Conservation (phyloP, 2,888 invertebrate species). For the Lypha dubia region DNA sequence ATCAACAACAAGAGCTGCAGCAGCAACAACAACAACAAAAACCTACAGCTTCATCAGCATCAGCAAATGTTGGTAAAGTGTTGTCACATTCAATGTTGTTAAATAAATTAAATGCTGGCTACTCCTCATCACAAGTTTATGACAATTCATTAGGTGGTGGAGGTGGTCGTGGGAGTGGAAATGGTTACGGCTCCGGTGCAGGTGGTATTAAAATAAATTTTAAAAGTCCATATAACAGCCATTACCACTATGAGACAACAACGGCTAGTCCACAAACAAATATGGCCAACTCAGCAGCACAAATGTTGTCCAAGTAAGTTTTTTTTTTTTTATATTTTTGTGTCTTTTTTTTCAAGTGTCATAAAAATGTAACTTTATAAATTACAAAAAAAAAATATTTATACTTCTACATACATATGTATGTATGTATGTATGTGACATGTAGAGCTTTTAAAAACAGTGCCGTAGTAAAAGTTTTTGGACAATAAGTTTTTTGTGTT, state of each 20-base stretch:
- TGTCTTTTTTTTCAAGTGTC: neutral
- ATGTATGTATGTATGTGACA: no score
- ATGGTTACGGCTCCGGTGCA: constrained; percentile 60
- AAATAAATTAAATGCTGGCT: constrained; percentile 78
- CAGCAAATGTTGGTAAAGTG: constrained; percentile 49
- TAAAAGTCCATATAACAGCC: constrained; percentile 68
- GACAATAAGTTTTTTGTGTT: no score
- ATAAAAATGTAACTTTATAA: neutral
- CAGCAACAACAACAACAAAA: constrained; percentile 9
- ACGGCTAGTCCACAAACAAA: constrained; percentile 74
- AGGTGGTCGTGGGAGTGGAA: constrained; percentile 75
- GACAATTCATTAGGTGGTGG: constrained; percentile 80
- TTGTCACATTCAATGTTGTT: constrained; percentile 76
- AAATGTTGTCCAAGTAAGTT: constrained; percentile 81
- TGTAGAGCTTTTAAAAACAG: no score
- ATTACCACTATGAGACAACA: constrained; percentile 73
- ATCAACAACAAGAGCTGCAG: constrained; percentile 51
- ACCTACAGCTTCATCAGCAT: constrained; percentile 18
- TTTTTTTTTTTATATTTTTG: constrained; percentile 4
- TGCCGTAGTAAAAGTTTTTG: no score
- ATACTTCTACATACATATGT: no score
- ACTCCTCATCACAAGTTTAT: constrained; percentile 75
- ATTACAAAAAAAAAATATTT: neutral
- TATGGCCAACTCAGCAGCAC: constrained; percentile 76
- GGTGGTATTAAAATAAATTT: constrained; percentile 66